A percentile compares a stretch with the other conserved stretches of the same genome.
phyloP scores from a whole-genome alignment of 2,113 vertebrate species.

The Uria aalge region DNA sequence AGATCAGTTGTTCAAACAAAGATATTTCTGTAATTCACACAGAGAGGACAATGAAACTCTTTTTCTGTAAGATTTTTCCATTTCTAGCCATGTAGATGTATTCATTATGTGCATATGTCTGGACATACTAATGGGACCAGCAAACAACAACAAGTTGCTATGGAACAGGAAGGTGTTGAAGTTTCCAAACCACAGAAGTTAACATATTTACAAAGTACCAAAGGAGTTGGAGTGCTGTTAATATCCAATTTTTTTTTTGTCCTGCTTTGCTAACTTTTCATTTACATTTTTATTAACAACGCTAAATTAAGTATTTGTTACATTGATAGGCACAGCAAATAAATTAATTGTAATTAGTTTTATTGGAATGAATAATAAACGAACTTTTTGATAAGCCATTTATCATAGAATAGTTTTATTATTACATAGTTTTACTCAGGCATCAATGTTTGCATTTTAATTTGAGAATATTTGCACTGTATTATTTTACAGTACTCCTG shows the following conservation, averaged over 20 bases:
- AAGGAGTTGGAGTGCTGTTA: background rate
- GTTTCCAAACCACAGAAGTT: background rate
- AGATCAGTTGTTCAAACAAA: background rate
- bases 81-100: background rate
- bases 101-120: background rate
- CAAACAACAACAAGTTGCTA: background rate
- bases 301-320: conserved; percentile 23
- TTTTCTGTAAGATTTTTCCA: background rate
- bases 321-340: background rate
- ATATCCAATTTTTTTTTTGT: background rate
- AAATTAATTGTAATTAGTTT: conserved; percentile 24
- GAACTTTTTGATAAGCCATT: background rate
- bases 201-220: background rate
- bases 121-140: background rate
- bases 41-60: background rate
- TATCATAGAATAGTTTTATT: background rate
- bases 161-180: background rate
- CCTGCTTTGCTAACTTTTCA: background rate
- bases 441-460: background rate
- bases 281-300: conserved; percentile 41
- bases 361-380: conserved; percentile 11
- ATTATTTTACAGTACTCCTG: background rate
- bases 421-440: background rate
- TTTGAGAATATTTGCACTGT: background rate
- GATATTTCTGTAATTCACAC: background rate